These are phyloP conservation scores for Andrena haemorrhoa DNA, from an alignment of 2,888 invertebrate genomes.

Conservation along the genomic window DNA sequence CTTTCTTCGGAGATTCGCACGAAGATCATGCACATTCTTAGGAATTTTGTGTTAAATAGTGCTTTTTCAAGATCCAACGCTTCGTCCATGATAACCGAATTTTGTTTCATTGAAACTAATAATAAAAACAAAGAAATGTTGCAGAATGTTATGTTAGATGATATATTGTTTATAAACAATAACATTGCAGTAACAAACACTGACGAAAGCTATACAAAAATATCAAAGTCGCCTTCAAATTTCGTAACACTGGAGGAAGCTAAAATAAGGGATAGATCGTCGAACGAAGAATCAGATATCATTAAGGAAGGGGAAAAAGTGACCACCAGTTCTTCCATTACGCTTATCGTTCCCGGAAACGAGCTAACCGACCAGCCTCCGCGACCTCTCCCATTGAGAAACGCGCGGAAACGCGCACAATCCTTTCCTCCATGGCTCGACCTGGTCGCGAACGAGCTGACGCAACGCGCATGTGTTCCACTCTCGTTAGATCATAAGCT, in stretches of 20 bases:
- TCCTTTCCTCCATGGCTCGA: constrained; percentile 76
- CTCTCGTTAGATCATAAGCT: constrained; percentile 82
- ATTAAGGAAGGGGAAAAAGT: constrained; percentile 71
- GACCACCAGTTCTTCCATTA: constrained; percentile 84
- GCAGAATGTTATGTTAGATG: constrained; percentile 19
- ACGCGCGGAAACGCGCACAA: constrained; percentile 75
- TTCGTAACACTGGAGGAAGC: constrained; percentile 34
- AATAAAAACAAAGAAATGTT: constrained; percentile 18
- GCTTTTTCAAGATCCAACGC: constrained; percentile 5
- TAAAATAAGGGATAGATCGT: constrained; percentile 39
- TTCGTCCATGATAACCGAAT: constrained; percentile 12
- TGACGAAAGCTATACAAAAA: constrained; percentile 16
- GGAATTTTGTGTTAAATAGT: neutral
- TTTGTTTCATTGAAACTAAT: constrained; percentile 21
- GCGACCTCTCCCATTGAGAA: constrained; percentile 77
- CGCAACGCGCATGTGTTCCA: constrained; percentile 85
- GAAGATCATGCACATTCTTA: neutral
- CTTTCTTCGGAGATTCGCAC: neutral
- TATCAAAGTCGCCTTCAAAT: constrained; percentile 40
- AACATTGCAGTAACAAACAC: constrained; percentile 5
- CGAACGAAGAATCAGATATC: constrained; percentile 41
- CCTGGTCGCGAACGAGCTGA: constrained; percentile 82
- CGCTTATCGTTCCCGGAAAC: constrained; percentile 85
- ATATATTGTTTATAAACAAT: constrained; percentile 32
- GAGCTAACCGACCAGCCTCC: constrained; percentile 80